Percentiles rank a stretch among this genome's conserved stretches.
These are phyloP conservation scores for Nomia melanderi DNA, from an alignment of 1,140 invertebrate genomes.

Conservation along the genomic window DNA sequence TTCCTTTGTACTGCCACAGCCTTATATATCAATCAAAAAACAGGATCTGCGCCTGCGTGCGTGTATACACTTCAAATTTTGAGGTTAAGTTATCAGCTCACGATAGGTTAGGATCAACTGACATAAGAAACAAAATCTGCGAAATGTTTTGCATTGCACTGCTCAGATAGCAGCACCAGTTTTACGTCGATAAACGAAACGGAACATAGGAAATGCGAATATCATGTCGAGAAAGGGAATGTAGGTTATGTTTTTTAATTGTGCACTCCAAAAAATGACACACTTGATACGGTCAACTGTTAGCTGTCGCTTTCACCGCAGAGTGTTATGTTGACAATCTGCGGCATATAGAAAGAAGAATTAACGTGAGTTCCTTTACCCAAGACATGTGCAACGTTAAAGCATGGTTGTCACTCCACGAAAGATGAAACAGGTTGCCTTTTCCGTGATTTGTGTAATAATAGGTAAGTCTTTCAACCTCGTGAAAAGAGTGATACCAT, in stretches of 20 bases:
- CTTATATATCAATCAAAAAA: slow-evolving; percentile 76
- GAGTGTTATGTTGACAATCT: neutral
- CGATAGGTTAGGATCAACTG: slow-evolving; percentile 26
- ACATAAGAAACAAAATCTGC: slow-evolving; percentile 4
- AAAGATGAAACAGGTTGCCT: slow-evolving; percentile 78
- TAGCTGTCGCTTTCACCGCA: neutral
- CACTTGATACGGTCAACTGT: neutral
- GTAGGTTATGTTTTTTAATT: slow-evolving; percentile 56
- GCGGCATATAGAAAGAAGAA: slow-evolving; percentile 1
- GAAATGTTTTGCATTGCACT: neutral
- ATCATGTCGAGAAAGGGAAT: neutral
- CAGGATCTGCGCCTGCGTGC: slow-evolving; percentile 68
- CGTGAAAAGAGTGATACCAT: too few relatives aligned
- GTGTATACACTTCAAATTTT: slow-evolving; percentile 22
- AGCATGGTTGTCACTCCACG: slow-evolving; percentile 73
- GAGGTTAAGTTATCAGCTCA: slow-evolving; percentile 53
- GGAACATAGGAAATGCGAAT: neutral
- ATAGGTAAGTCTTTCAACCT: slow-evolving; percentile 68
- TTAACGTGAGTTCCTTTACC: slow-evolving; percentile 33
- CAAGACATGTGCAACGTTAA: slow-evolving; percentile 63
- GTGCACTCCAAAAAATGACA: slow-evolving; percentile 25
- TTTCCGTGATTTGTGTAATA: slow-evolving; percentile 70
- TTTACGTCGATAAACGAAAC: slow-evolving; percentile 36
- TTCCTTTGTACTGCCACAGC: slow-evolving; percentile 74
- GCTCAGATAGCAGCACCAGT: slow-evolving; percentile 17